Conservation (phyloP, 2,888 invertebrate species). For the Leptogaster cylindrica region DNA sequence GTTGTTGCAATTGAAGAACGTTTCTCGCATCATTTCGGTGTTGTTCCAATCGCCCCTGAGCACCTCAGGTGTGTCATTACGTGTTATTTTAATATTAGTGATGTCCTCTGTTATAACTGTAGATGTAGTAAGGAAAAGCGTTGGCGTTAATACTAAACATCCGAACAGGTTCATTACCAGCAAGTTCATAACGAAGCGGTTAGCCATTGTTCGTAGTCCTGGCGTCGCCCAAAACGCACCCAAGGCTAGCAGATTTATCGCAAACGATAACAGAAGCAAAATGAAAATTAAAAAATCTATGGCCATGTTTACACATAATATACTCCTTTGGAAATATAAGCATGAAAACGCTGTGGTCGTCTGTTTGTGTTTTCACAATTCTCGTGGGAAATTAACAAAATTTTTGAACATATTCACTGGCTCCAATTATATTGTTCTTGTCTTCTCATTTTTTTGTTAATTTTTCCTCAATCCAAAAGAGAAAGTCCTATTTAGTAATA, state of each 20-base stretch:
- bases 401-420: neutral
- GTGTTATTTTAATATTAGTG: slow-evolving; percentile 10
- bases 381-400: neutral
- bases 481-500: neutral
- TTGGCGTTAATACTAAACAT: slow-evolving; percentile 59
- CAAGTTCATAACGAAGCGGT: slow-evolving; percentile 62
- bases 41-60: neutral
- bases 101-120: slow-evolving; percentile 7
- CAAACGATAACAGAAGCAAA: slow-evolving; percentile 60
- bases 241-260: slow-evolving; percentile 61
- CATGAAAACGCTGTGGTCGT: no score
- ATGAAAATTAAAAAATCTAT: slow-evolving; percentile 62
- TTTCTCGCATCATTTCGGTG: neutral
- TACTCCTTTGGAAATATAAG: slow-evolving; percentile 22
- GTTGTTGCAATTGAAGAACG: slow-evolving; percentile 25
- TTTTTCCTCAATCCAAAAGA: no score
- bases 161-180: slow-evolving; percentile 60
- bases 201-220: slow-evolving; percentile 61
- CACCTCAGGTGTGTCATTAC: no score
- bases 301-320: slow-evolving; percentile 57
- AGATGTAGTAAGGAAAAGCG: slow-evolving; percentile 53
- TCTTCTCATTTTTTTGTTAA: neutral
- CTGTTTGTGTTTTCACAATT: slow-evolving; percentile 1
- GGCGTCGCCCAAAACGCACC: slow-evolving; percentile 63
- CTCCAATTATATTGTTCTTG: neutral